Evolutionary conservation across 1,140 invertebrate species (phyloP).

Genomic region (Cyrtorhinus lividipennis): DNA sequence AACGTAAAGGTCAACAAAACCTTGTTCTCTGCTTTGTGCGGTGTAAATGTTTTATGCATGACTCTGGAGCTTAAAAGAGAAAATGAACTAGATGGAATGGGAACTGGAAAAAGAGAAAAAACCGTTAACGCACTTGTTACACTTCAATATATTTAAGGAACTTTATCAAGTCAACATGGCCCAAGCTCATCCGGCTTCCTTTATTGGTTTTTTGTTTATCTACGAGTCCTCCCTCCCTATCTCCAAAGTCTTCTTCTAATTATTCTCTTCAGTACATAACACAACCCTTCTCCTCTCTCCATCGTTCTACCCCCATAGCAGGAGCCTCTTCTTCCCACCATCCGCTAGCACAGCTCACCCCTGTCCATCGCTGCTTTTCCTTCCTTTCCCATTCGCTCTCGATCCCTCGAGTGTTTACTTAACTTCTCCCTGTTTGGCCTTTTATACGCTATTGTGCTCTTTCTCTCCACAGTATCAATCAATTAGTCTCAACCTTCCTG

Average conservation of each 20-base stretch:
- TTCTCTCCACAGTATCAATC: background rate
- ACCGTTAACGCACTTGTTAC: background rate
- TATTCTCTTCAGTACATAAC: conserved; percentile 8
- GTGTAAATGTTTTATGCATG: background rate
- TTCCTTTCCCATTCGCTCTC: background rate
- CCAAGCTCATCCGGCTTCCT: background rate
- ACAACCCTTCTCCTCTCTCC: background rate
- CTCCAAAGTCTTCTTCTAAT: background rate
- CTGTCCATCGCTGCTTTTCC: background rate
- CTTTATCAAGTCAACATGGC: background rate
- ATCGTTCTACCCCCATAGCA: background rate
- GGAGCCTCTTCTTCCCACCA: background rate
- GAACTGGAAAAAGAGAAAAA: background rate
- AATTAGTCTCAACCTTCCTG: background rate
- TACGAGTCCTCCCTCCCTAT: background rate
- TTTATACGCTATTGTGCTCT: background rate
- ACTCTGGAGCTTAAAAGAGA: background rate
- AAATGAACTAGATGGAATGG: background rate
- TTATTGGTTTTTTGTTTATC: background rate
- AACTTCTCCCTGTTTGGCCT: background rate
- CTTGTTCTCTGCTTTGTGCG: background rate
- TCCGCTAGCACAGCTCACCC: background rate
- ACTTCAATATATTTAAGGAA: background rate
- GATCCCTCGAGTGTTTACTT: background rate
- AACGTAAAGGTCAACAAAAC: background rate